Percentiles rank a stretch among this genome's conserved stretches.
Conservation (phyloP, 1,140 invertebrate genomes). For the Platyscapa corneri region DNA sequence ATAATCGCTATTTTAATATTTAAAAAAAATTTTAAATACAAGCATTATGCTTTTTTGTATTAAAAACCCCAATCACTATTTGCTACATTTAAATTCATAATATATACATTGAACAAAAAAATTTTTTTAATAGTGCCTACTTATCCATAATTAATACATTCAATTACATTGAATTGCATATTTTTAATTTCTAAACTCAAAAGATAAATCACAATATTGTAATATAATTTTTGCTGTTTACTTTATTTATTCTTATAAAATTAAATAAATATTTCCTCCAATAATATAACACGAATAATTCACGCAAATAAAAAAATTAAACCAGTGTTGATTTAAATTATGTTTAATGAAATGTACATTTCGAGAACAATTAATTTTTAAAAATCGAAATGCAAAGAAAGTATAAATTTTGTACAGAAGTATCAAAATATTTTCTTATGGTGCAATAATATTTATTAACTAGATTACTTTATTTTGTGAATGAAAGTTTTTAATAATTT, state of each 20-base stretch:
- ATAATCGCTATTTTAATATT: neutral
- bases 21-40: neutral
- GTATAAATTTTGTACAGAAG: too few species aligned
- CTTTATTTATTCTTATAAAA: neutral
- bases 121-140: neutral
- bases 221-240: neutral
- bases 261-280: neutral
- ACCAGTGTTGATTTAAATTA: neutral
- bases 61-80: neutral
- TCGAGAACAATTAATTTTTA: too few species aligned
- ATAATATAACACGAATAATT: neutral
- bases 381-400: too few species aligned
- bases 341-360: neutral
- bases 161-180: too few species aligned
- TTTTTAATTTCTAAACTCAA: too few species aligned
- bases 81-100: neutral
- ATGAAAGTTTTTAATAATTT: too few species aligned
- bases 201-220: too few species aligned
- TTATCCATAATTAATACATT: neutral
- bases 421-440: too few species aligned
- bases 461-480: too few species aligned
- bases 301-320: neutral
- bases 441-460: too few species aligned
- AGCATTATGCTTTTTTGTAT: neutral
- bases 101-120: neutral